Conservation (phyloP, 2,113 vertebrate species). For the Odobenus rosmarus region DNA sequence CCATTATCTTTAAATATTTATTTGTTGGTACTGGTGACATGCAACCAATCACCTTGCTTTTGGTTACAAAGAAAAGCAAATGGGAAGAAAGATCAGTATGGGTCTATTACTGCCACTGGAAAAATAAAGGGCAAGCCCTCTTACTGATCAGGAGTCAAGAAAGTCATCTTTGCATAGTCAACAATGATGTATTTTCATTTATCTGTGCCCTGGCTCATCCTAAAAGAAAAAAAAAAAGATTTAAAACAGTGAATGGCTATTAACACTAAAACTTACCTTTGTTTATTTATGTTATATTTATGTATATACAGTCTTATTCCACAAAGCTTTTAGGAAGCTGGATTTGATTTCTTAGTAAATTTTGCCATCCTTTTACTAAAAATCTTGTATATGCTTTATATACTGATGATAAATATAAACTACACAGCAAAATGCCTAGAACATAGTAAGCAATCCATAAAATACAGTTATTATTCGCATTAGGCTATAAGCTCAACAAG, state of each 20-base stretch:
- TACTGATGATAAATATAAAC: conserved; percentile 1
- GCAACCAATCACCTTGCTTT: background rate
- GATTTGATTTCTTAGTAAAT: conserved; percentile 36
- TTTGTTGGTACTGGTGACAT: background rate
- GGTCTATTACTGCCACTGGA: background rate
- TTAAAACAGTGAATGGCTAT: conserved; percentile 2
- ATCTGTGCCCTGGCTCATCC: background rate
- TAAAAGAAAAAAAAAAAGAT: background rate
- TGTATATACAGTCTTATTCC: background rate
- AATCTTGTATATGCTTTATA: background rate
- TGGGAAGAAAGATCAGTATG: background rate
- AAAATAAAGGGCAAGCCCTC: background rate
- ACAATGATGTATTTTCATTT: background rate
- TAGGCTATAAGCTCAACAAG: background rate
- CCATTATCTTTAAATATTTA: conserved; percentile 19
- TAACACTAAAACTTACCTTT: background rate
- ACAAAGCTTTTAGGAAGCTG: background rate
- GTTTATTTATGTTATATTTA: conserved; percentile 1
- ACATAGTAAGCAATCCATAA: background rate
- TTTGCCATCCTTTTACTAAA: background rate
- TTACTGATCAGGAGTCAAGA: background rate
- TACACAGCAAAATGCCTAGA: background rate
- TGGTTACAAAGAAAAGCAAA: conserved; percentile 29
- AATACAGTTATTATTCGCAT: background rate
- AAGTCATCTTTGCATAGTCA: background rate